These are phyloP conservation scores for Hystrix cristata DNA, from an alignment of 2,113 vertebrate species.

Conservation along the genomic window DNA sequence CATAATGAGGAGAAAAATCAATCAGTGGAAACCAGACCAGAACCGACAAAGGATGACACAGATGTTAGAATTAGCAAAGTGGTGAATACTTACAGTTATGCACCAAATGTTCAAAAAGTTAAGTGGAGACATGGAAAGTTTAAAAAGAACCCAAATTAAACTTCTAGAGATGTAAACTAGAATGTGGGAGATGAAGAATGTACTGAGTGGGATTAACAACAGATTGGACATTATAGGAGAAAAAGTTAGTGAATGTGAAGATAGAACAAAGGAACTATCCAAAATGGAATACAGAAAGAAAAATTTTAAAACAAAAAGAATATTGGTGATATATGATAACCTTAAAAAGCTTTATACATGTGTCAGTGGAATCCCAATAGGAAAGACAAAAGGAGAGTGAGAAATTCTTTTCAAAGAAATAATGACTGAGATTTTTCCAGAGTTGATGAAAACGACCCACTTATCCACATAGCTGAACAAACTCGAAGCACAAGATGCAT, in stretches of 20 bases:
- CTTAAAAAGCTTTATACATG: neutral
- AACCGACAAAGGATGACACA: neutral
- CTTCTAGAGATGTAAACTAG: neutral
- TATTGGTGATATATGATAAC: neutral
- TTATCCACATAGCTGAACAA: neutral
- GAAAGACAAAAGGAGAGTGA: neutral
- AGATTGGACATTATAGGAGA: conserved; percentile 1
- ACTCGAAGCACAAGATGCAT: neutral
- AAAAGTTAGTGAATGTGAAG: neutral
- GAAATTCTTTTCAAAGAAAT: conserved; percentile 10
- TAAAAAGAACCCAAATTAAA: neutral
- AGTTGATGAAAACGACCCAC: neutral
- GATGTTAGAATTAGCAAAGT: conserved; percentile 20
- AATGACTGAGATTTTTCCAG: neutral
- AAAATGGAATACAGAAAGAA: neutral
- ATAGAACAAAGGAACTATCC: neutral
- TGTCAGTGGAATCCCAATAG: neutral
- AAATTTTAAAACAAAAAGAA: conserved; percentile 22
- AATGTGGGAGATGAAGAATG: neutral
- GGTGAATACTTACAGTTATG: neutral
- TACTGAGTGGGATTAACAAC: neutral
- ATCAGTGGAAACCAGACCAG: neutral
- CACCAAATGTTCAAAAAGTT: conserved; percentile 16
- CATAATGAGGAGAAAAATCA: conserved; percentile 40
- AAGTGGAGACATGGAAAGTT: neutral